Evolutionary conservation across 64 coral and sea anemone genomes (phyloP).

Genomic region (Pachyseris speciosa): DNA sequence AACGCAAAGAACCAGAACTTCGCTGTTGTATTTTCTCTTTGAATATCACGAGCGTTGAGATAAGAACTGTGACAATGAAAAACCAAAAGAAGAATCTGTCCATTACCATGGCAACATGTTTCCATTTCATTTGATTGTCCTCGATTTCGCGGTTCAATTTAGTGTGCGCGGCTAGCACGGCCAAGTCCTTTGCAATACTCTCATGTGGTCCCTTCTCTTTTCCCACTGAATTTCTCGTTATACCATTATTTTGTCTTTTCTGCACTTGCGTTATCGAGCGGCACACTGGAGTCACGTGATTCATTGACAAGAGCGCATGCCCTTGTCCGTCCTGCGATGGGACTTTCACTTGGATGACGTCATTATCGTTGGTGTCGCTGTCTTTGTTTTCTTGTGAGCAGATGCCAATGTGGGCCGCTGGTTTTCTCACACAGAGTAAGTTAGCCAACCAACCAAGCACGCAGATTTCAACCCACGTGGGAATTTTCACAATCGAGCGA

Average conservation of each 20-base stretch:
- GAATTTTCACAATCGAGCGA: constrained; percentile 56
- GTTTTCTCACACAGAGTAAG: constrained; percentile 63
- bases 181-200: not conserved
- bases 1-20: not conserved
- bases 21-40: constrained; percentile 70
- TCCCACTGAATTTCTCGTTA: not conserved
- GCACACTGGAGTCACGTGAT: not conserved
- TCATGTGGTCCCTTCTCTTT: not conserved
- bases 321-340: not conserved
- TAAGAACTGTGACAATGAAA: constrained; percentile 68
- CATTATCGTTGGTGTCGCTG: not conserved
- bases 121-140: constrained; percentile 75
- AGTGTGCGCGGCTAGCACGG: constrained; percentile 40
- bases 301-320: not conserved
- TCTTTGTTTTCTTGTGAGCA: not conserved
- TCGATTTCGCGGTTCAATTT: constrained; percentile 52
- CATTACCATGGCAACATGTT: constrained; percentile 86
- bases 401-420: not conserved
- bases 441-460: constrained; percentile 71
- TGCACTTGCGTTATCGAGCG: constrained; percentile 6
- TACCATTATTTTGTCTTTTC: constrained; percentile 44
- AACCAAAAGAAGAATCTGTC: constrained; percentile 85
- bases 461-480: constrained; percentile 62
- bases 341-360: constrained; percentile 27
- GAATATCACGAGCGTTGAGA: constrained; percentile 63